A percentile compares a stretch with the other conserved stretches of the same genome.
Evolutionary conservation across 2,113 vertebrate genomes (phyloP).

Genomic region (Zingel zingel): DNA sequence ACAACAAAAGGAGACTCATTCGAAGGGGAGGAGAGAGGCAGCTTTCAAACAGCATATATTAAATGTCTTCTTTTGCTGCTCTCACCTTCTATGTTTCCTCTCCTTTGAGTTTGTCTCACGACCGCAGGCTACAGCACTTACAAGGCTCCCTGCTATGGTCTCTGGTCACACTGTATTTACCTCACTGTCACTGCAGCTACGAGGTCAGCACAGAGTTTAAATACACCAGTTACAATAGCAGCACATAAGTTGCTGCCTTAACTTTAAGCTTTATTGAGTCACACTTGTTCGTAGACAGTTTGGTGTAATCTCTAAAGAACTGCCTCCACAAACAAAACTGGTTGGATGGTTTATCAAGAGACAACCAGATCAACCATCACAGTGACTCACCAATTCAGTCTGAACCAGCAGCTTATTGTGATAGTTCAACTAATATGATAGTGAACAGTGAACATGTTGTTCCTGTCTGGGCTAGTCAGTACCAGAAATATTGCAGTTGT

Average conservation of each 20-base stretch:
- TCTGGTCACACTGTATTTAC: constrained; percentile 50
- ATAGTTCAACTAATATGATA: neutral
- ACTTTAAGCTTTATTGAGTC: constrained; percentile 11
- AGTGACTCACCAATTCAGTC: neutral
- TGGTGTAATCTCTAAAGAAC: neutral
- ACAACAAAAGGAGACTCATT: constrained; percentile 62
- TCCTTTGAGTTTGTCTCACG: constrained; percentile 55
- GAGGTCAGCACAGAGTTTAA: neutral
- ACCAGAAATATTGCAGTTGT: neutral
- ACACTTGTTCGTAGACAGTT: constrained; percentile 4
- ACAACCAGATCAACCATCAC: neutral
- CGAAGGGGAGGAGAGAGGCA: constrained; percentile 25
- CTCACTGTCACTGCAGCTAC: constrained; percentile 28
- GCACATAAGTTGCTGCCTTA: neutral
- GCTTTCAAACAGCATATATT: constrained; percentile 71
- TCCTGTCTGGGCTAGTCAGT: neutral
- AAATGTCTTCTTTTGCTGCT: constrained; percentile 56
- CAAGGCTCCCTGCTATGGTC: constrained; percentile 48
- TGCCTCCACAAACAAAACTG: neutral
- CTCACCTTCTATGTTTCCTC: constrained; percentile 48
- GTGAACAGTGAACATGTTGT: neutral
- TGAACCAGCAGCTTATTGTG: neutral
- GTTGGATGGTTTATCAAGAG: neutral
- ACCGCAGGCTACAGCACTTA: constrained; percentile 51
- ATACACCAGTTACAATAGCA: constrained; percentile 6